Percentiles rank a stretch among this genome's conserved stretches.
Conservation (phyloP, 2,113 vertebrate genomes). For the Triplophysa siluroides region DNA sequence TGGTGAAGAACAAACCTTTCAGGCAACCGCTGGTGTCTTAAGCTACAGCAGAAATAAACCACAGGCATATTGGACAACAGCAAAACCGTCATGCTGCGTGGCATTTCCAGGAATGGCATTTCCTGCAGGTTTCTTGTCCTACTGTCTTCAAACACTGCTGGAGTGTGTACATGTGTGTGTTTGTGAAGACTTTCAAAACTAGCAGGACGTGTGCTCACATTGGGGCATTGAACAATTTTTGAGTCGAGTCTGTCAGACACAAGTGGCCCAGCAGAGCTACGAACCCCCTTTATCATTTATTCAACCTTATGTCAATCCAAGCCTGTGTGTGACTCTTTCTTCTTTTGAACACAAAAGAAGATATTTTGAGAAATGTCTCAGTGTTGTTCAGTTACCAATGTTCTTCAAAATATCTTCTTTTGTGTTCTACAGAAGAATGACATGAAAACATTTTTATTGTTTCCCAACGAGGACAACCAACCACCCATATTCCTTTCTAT, state of each 20-base stretch:
- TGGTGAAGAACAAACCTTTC: conserved; percentile 45
- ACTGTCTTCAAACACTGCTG: conserved; percentile 47
- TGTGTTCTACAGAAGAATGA: too few relatives aligned
- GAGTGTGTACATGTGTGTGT: conserved; percentile 15
- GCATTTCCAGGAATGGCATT: conserved; percentile 46
- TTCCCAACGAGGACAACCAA: not conserved
- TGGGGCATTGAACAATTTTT: conserved; percentile 8
- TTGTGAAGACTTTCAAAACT: conserved; percentile 37
- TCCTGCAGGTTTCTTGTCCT: conserved; percentile 40
- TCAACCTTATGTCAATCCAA: too few relatives aligned
- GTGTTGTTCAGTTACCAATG: too few relatives aligned
- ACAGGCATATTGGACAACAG: conserved; percentile 51
- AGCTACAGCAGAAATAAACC: conserved; percentile 43
- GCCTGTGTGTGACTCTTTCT: too few relatives aligned
- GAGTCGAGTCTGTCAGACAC: conserved; percentile 33
- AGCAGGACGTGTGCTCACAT: conserved; percentile 24
- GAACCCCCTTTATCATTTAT: not conserved
- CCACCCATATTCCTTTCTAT: conserved; percentile 28
- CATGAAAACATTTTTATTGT: not conserved
- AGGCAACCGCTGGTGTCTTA: conserved; percentile 38
- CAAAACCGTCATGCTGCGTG: conserved; percentile 44
- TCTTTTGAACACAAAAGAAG: too few relatives aligned
- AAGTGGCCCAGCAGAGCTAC: conserved; percentile 32
- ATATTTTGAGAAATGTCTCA: too few relatives aligned
- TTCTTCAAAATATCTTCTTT: not conserved